Evolutionary conservation across 2,113 vertebrate species (phyloP), one percentile per base, ranked within the genome.

Genomic region (Neodontobutis hainanensis): DNA sequence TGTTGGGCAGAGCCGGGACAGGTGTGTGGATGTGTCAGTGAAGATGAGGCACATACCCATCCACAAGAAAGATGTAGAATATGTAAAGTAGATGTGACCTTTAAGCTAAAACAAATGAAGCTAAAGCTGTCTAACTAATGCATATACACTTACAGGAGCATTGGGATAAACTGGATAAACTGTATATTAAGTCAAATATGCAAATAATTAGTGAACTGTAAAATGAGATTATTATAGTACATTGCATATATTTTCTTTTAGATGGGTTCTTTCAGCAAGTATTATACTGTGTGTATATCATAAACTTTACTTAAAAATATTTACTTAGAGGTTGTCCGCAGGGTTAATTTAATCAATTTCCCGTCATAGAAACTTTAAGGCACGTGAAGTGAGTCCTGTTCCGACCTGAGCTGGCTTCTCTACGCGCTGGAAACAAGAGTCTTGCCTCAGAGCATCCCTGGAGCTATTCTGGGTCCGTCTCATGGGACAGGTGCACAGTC

Each of bases 391-490:
- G 60, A 80, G 47, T 16, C n/a, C 5, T 46, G 65, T 66, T 55
- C 43, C 69, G 42, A 68, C 69, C 56, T 47, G 48, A 48, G 7
- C 56, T 43, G 38, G 44, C 15, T 55, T 61, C 19, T 50, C 11
- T 11, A 1, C 50, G 15, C 55, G 51, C 43, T 6, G 16, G 32
- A 34, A 11, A 70, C 51, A 65, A 40, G 32, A 67, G 57, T 10
- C 8, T 40, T 81, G 65, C 70, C 68, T 77, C 3, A 7, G 50
- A 60, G 78, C 61, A 8, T 72, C 46, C 45, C 73, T 70, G 53
- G 0, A 68, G 75, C 68, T 78, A 69, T 70, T 84, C 69, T 42
- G 50, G 50, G 47, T 57, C 19, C 45, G 34, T 82, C 64, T 70
- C 69, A 32, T 44, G 44, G 75, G 71, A 69, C 70, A 53, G 63